A percentile compares a stretch with the other conserved stretches of the same genome.
Evolutionary conservation across 2,797 vertebrate genomes (phyloP).

Genomic region (Oreonectes daqikongensis): DNA sequence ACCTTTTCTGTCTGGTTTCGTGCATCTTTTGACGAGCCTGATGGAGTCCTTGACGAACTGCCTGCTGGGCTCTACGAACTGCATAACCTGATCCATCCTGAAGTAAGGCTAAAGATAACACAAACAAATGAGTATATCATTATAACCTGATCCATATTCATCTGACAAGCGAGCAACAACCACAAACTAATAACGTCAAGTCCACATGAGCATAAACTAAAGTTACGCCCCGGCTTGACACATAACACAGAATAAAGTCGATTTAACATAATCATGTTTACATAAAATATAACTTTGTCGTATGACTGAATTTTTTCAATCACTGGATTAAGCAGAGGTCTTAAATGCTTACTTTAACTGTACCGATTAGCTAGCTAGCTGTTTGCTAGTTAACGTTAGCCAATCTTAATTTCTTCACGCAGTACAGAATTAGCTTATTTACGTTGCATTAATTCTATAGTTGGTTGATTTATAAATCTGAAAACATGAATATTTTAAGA

Average conservation of each 20-base stretch:
- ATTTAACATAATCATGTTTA: too few relatives aligned
- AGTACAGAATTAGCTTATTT: background rate
- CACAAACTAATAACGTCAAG: background rate
- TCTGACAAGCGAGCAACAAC: background rate
- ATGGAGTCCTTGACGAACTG: conserved; percentile 99
- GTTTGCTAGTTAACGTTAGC: conserved; percentile 6
- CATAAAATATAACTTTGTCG: too few relatives aligned
- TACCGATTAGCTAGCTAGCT: background rate
- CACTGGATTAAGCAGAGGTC: background rate
- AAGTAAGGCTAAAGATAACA: conserved; percentile 5
- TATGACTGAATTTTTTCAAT: too few relatives aligned
- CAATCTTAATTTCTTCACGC: background rate
- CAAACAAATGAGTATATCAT: background rate
- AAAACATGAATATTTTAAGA: background rate
- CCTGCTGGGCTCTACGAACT: conserved; percentile 95
- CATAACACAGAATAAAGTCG: too few relatives aligned
- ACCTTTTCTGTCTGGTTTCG: conserved; percentile 98
- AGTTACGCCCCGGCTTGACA: too few relatives aligned
- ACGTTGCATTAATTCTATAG: too few relatives aligned
- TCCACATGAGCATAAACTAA: too few relatives aligned
- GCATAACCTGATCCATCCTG: conserved; percentile 97
- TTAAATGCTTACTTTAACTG: background rate
- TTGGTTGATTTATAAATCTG: background rate
- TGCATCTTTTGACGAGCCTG: conserved; percentile 96
- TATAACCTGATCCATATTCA: background rate